A percentile compares a stretch with the other conserved stretches of the same genome.
These are phyloP conservation scores for Lasaia peninsularis DNA, from an alignment of 1,140 invertebrate species.

Conservation along the genomic window DNA sequence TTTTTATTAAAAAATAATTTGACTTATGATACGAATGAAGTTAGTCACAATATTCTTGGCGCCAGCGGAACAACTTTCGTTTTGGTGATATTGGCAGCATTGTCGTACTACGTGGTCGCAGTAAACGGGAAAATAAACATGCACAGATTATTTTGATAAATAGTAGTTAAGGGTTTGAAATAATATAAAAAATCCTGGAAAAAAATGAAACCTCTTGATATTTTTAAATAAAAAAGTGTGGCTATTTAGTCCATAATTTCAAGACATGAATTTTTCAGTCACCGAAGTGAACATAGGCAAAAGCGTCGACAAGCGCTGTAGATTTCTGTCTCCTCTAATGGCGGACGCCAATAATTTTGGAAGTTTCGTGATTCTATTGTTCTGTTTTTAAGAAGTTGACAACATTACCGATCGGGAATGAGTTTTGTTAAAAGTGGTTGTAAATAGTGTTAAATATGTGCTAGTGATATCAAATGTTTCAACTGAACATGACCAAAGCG, in stretches of 20 bases:
- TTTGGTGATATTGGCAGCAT: slow-evolving; percentile 48
- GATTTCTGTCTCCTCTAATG: slow-evolving; percentile 74
- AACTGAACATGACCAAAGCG: slow-evolving; percentile 73
- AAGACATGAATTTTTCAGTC: slow-evolving; percentile 53
- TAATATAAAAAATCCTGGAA: neutral
- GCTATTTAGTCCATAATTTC: slow-evolving; percentile 7
- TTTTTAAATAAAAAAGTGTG: neutral
- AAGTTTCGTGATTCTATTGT: slow-evolving; percentile 76
- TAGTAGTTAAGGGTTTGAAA: slow-evolving; percentile 30
- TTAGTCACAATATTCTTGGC: slow-evolving; percentile 46
- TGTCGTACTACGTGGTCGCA: slow-evolving; percentile 73
- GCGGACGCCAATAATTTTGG: slow-evolving; percentile 77
- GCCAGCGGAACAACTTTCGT: slow-evolving; percentile 55
- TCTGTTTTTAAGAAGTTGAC: slow-evolving; percentile 60
- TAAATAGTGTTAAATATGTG: slow-evolving; percentile 60
- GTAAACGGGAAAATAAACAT: slow-evolving; percentile 72
- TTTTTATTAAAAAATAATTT: too few species aligned
- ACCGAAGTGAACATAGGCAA: slow-evolving; percentile 71
- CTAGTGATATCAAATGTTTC: slow-evolving; percentile 71
- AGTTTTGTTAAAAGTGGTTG: slow-evolving; percentile 55
- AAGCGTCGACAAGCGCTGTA: slow-evolving; percentile 72
- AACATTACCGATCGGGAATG: slow-evolving; percentile 45
- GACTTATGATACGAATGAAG: slow-evolving; percentile 25
- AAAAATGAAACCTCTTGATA: neutral
- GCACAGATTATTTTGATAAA: slow-evolving; percentile 56